A percentile compares a stretch with the other conserved stretches of the same genome.
These are phyloP conservation scores for Pangasius sanitwongsei DNA, from an alignment of 2,797 vertebrate genomes.

Conservation along the genomic window DNA sequence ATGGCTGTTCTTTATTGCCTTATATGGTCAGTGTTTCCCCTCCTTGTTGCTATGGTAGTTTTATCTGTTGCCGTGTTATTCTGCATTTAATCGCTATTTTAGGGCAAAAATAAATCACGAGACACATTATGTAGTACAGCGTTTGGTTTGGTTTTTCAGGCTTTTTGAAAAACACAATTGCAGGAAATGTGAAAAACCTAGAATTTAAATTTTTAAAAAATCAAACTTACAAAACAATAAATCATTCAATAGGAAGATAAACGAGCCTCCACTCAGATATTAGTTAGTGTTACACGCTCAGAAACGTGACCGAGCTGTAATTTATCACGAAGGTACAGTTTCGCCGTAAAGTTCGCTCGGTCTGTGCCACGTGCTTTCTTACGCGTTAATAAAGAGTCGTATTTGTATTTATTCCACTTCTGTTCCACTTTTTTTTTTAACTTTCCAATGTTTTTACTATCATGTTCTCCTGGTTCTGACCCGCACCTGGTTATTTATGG, in stretches of 20 bases:
- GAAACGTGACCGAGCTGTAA: neutral
- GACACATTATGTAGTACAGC: neutral
- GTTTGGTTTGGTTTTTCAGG: neutral
- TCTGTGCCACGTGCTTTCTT: neutral
- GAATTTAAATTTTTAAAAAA: neutral
- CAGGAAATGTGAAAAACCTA: neutral
- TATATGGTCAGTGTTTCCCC: neutral
- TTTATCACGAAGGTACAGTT: neutral
- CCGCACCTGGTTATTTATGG: no score
- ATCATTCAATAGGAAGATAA: neutral
- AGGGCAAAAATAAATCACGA: neutral
- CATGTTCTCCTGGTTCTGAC: neutral
- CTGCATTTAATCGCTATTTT: neutral
- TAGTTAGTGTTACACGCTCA: neutral
- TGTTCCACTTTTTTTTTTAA: neutral
- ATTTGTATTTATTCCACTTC: neutral
- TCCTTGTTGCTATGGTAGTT: slow-evolving; percentile 2
- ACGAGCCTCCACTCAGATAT: neutral
- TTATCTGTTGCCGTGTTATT: slow-evolving; percentile 3
- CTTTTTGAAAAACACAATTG: neutral
- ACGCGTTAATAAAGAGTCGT: neutral
- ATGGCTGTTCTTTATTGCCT: neutral
- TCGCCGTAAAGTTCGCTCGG: no score
- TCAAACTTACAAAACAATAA: neutral
- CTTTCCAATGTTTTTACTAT: neutral